These are phyloP conservation scores for Nomada ferruginata DNA, from an alignment of 2,888 invertebrate genomes.

Conservation along the genomic window DNA sequence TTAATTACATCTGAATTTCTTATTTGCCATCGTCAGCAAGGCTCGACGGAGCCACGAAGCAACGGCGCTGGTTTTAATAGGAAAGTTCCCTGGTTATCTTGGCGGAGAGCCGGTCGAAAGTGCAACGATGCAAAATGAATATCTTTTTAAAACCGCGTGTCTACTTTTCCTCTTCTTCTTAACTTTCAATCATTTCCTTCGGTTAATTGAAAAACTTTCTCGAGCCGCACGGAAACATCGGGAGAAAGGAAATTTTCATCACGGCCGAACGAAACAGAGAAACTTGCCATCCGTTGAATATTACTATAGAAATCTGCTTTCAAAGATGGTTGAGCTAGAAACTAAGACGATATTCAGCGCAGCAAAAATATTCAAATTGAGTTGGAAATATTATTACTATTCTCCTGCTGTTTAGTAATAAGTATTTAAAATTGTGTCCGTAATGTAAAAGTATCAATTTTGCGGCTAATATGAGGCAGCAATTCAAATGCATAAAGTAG, in stretches of 20 bases:
- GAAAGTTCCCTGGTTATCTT: conserved; percentile 37
- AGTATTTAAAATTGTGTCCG: too few species aligned
- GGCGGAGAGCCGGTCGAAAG: conserved; percentile 18
- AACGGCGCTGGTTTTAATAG: conserved; percentile 37
- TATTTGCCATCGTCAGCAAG: conserved; percentile 49
- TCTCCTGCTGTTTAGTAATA: too few species aligned
- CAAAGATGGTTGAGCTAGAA: too few species aligned
- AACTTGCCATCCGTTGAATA: conserved; percentile 52
- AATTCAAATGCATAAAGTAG: too few species aligned
- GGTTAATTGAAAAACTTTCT: conserved; percentile 53
- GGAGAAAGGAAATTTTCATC: conserved; percentile 28
- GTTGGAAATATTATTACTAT: too few species aligned
- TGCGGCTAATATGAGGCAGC: too few species aligned
- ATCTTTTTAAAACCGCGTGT: conserved; percentile 28
- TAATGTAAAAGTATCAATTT: too few species aligned
- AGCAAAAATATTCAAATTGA: too few species aligned
- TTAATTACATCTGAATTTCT: conserved; percentile 54
- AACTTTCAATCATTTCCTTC: conserved; percentile 45
- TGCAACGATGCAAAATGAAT: conserved; percentile 57
- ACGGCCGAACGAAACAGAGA: conserved; percentile 25
- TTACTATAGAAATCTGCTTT: conserved; percentile 9
- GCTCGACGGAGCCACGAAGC: conserved; percentile 24
- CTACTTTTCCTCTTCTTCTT: conserved; percentile 22
- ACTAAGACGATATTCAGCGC: too few species aligned
- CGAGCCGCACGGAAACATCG: not conserved